Evolutionary conservation across 2,888 invertebrate genomes (phyloP).

Genomic region (Diogma glabrata): DNA sequence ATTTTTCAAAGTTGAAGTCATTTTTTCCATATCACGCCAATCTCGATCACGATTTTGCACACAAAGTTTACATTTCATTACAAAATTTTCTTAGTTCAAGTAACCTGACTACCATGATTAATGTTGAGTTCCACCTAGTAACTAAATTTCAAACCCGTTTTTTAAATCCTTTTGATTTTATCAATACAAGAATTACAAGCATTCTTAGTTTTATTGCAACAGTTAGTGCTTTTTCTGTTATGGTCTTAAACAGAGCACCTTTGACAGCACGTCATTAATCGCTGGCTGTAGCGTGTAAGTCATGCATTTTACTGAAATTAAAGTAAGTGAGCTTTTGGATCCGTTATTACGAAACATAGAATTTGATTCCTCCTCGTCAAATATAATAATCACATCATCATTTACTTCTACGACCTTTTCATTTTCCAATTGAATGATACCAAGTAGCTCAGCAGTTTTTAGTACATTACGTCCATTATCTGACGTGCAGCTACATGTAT

Average conservation of each 20-base stretch:
- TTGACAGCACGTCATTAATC: slow-evolving; percentile 6
- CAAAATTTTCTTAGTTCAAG: slow-evolving; percentile 9
- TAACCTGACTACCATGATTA: slow-evolving; percentile 7
- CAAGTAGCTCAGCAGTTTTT: background rate
- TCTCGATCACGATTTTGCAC: background rate
- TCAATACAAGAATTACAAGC: no score
- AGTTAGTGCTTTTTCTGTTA: slow-evolving; percentile 6
- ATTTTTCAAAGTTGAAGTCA: background rate
- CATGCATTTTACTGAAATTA: slow-evolving; percentile 8
- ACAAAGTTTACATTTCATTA: slow-evolving; percentile 5
- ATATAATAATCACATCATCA: background rate
- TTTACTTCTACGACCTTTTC: background rate
- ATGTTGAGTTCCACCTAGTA: slow-evolving; percentile 7
- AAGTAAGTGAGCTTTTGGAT: no score
- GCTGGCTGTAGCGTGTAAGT: slow-evolving; percentile 4
- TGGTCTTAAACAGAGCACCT: background rate
- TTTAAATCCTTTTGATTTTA: no score
- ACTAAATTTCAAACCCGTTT: slow-evolving; percentile 8
- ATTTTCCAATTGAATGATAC: background rate
- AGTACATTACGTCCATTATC: background rate
- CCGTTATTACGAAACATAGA: no score
- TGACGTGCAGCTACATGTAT: no score
- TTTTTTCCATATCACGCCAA: slow-evolving; percentile 7
- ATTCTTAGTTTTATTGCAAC: no score
- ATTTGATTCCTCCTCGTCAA: background rate